Base-by-base conservation (phyloP, 2,797 vertebrate genomes). In the Takifugu rubripes region DNA sequence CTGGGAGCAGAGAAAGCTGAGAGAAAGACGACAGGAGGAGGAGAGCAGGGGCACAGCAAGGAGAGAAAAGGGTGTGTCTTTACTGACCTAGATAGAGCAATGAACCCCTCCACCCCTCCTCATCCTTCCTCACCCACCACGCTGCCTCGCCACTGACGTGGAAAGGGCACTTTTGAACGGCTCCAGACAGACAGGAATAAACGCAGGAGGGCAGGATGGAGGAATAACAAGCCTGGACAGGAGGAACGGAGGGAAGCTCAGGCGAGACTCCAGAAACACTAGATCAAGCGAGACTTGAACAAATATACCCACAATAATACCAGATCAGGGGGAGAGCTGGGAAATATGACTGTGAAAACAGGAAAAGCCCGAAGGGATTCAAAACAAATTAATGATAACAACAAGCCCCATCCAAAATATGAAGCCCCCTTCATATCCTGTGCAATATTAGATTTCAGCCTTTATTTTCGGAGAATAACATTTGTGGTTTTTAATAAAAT, bases 41-140 rank as follows among this genome's bases (percentile, higher is more conserved):
- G 52, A 33, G 55, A 54, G 59, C 49, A 64, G 75, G 75, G 78
- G 59, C 70, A 68, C 61, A 55, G 65, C 25, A 26, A 77, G 75
- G 68, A 72, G 66, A 79, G 68, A 70, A 66, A 66, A 72, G 79
- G 84, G 84, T 79, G 85, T 85, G 85, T 88, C 83, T 76, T 82
- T 72, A 61, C 80, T 89, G 83, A 89, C 88, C 86, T 89, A 88
- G 82, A 82, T 89, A 85, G 64, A 86, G 83, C 63, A 10, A 67
- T 83, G 78, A 78, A 46, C 65, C 25, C 44, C 36, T 11, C 33
- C 5, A 46, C 15, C 11, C 54, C 42, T 10, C 45, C 27, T 25
- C 16, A 25, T 25, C 16, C 56, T 59, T 44, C 49, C 52, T 25
- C 58, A 47, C 49, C 36, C 49, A 54, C 55, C 66, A 17, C 36